A percentile compares a stretch with the other conserved stretches of the same genome.
Evolutionary conservation across 2,797 vertebrate species (phyloP).

Genomic region (Phrynocephalus guinanensis): DNA sequence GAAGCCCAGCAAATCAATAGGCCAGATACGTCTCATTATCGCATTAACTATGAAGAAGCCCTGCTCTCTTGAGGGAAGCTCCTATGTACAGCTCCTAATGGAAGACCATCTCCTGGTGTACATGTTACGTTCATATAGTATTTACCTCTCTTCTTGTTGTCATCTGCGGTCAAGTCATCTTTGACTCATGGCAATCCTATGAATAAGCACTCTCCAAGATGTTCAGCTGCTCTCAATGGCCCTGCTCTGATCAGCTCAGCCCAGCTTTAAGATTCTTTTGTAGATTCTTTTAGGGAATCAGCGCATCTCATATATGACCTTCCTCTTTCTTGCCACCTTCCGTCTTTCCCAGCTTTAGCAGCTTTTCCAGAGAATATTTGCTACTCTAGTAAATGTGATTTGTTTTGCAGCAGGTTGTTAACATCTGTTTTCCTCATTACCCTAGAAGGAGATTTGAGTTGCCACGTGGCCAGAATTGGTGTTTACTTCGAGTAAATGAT

Average conservation of each 20-base stretch:
- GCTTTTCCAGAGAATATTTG: background rate
- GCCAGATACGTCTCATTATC: background rate
- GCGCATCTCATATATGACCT: no score
- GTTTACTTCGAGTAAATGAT: background rate
- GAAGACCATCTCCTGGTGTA: background rate
- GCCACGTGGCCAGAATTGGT: background rate
- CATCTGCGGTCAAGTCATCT: no score
- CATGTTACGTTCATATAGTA: background rate
- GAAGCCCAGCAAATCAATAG: background rate
- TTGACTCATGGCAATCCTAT: no score
- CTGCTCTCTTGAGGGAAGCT: no score
- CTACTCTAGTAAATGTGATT: background rate
- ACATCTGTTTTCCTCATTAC: conserved; percentile 1
- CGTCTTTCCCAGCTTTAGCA: no score
- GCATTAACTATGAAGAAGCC: no score
- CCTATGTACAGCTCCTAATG: background rate
- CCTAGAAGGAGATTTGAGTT: background rate
- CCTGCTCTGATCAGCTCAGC: no score
- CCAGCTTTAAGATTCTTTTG: no score
- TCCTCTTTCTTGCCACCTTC: no score
- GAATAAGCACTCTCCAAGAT: no score
- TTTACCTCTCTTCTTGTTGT: background rate
- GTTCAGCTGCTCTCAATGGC: no score
- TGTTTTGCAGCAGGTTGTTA: background rate
- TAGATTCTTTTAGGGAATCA: no score